phyloP scores from a whole-genome alignment of 2,113 vertebrate genomes.

The Saguinus imperator region DNA sequence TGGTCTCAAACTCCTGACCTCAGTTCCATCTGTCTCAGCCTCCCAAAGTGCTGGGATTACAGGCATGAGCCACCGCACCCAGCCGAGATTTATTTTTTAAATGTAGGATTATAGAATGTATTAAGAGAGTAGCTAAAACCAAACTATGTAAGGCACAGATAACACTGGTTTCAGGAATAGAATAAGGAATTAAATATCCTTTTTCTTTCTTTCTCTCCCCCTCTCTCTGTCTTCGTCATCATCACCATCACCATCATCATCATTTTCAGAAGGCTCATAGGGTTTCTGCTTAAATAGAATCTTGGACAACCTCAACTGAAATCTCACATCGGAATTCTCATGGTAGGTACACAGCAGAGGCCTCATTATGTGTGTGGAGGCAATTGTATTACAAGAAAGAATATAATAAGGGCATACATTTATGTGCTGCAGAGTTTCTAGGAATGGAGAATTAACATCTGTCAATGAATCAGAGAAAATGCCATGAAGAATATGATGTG shows the following conservation, averaged over 20 bases:
- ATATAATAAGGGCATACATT: neutral
- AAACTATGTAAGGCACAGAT: neutral
- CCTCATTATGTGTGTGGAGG: neutral
- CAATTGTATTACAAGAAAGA: neutral
- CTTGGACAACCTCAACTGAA: neutral
- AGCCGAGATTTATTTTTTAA: neutral
- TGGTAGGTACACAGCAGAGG: neutral
- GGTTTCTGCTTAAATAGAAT: neutral
- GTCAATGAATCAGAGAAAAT: neutral
- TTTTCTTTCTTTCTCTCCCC: neutral
- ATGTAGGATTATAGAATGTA: neutral
- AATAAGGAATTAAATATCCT: neutral
- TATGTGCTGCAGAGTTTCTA: neutral
- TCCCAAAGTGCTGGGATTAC: no score
- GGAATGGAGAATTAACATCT: conserved; percentile 33
- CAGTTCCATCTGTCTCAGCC: no score
- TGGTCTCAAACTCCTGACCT: no score
- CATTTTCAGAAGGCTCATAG: neutral
- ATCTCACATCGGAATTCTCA: neutral
- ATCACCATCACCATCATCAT: neutral
- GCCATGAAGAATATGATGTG: neutral
- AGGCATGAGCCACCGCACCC: no score
- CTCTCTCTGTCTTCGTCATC: neutral
- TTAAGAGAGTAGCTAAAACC: neutral
- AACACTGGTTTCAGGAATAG: neutral